These are phyloP conservation scores for Troides helena DNA, from an alignment of 2,888 invertebrate species.

Conservation along the genomic window DNA sequence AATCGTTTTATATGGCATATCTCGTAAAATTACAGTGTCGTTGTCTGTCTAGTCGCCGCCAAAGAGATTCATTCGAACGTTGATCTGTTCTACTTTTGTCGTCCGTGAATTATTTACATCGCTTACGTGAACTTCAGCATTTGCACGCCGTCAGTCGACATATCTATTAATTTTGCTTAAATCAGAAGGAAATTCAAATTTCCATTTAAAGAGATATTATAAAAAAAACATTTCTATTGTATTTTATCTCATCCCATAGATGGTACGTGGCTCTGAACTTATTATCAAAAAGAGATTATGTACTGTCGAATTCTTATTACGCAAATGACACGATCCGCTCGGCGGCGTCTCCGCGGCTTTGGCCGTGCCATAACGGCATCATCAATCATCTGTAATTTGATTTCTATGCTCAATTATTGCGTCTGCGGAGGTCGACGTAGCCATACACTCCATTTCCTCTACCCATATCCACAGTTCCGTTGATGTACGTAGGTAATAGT, in stretches of 20 bases:
- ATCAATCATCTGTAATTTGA: constrained; percentile 80
- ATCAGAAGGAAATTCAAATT: not conserved
- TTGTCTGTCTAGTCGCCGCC: constrained; percentile 39
- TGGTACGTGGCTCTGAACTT: not conserved
- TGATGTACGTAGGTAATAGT: constrained; percentile 35
- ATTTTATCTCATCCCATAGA: too few species aligned
- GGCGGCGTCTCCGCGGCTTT: constrained; percentile 70
- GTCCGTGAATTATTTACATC: constrained; percentile 35
- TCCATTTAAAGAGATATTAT: too few species aligned
- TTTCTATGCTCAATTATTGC: constrained; percentile 81
- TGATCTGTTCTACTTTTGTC: constrained; percentile 39
- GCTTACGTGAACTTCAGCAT: constrained; percentile 33
- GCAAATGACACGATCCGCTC: constrained; percentile 72
- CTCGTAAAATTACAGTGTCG: constrained; percentile 57
- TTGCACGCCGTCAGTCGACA: not conserved
- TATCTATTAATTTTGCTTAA: not conserved
- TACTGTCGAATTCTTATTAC: constrained; percentile 70
- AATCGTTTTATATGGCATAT: constrained; percentile 59
- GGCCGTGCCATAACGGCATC: constrained; percentile 77
- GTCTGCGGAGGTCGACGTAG: constrained; percentile 73
- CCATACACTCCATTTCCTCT: constrained; percentile 56
- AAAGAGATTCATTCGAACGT: constrained; percentile 46
- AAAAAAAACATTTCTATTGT: too few species aligned
- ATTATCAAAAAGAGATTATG: constrained; percentile 35
- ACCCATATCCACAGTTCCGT: constrained; percentile 49